Evolutionary conservation across 35 echinoderm and acorn worm genomes (phyloP).

Genomic region (Lytechinus pictus): DNA sequence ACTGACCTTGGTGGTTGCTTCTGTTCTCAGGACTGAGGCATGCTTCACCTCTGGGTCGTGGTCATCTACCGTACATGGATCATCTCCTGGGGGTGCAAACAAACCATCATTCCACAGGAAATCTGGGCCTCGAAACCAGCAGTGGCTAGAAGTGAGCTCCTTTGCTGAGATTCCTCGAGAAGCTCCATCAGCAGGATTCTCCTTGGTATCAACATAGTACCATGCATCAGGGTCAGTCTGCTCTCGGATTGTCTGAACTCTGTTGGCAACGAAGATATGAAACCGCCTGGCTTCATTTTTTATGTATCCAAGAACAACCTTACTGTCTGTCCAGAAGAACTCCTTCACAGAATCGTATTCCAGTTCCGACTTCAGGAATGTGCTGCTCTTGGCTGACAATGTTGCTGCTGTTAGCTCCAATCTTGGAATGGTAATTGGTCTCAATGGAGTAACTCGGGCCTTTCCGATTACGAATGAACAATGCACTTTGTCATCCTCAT

Average conservation of each 20-base stretch:
- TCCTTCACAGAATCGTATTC: neutral
- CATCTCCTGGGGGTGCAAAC: too few relatives aligned
- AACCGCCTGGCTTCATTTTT: neutral
- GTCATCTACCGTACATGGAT: neutral
- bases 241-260: slow-evolving; percentile 57
- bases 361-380: slow-evolving; percentile 7
- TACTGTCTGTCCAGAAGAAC: slow-evolving; percentile 63
- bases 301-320: slow-evolving; percentile 57
- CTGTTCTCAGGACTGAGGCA: neutral
- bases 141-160: slow-evolving; percentile 9
- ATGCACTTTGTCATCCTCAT: slow-evolving; percentile 50
- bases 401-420: slow-evolving; percentile 67
- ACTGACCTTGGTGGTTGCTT: neutral
- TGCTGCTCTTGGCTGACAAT: slow-evolving; percentile 51
- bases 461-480: slow-evolving; percentile 66
- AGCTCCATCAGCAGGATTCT: slow-evolving; percentile 72
- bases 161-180: slow-evolving; percentile 62
- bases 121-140: slow-evolving; percentile 60
- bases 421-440: slow-evolving; percentile 63
- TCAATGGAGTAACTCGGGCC: slow-evolving; percentile 64
- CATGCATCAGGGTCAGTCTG: slow-evolving; percentile 53
- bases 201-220: slow-evolving; percentile 55
- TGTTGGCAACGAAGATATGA: slow-evolving; percentile 27
- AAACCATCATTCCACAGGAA: slow-evolving; percentile 46
- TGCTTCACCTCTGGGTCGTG: slow-evolving; percentile 40